These are phyloP conservation scores for Iselma pallidipennis DNA, from an alignment of 2,888 invertebrate species.

Conservation along the genomic window DNA sequence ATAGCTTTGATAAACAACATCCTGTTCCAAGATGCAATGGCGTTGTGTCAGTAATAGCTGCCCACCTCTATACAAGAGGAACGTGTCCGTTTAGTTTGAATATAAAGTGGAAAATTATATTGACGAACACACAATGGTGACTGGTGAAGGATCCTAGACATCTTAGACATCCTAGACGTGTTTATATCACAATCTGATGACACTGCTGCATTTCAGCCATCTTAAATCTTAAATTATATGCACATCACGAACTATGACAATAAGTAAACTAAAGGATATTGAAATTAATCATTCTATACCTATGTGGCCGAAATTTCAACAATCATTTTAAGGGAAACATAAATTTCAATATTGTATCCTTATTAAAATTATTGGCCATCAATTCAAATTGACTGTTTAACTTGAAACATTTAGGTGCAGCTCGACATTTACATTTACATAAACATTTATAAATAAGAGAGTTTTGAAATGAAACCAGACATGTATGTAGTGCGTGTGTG, in stretches of 20 bases:
- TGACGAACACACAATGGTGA: slow-evolving; percentile 27
- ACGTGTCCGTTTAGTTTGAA: slow-evolving; percentile 40
- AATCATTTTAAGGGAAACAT: too few relatives aligned
- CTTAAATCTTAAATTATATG: slow-evolving; percentile 20
- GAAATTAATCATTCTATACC: background rate
- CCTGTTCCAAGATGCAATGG: background rate
- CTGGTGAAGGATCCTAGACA: too few relatives aligned
- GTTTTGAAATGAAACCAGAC: background rate
- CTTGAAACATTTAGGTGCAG: too few relatives aligned
- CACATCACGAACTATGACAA: background rate
- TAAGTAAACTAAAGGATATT: too few relatives aligned
- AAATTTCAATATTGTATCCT: too few relatives aligned
- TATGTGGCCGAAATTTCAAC: too few relatives aligned
- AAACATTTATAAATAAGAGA: background rate
- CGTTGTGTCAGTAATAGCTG: slow-evolving; percentile 7
- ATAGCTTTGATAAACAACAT: background rate
- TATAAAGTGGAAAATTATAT: slow-evolving; percentile 39
- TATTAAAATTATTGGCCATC: too few relatives aligned
- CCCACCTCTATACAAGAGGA: slow-evolving; percentile 30
- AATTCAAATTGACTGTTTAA: too few relatives aligned
- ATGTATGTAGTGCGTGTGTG: too few relatives aligned
- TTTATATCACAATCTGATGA: slow-evolving; percentile 27
- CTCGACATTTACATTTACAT: too few relatives aligned
- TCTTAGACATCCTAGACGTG: too few relatives aligned
- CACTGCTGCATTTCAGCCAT: slow-evolving; percentile 22